Evolutionary conservation across 2,113 vertebrate species (phyloP).

Genomic region (Hepsetus odoe): DNA sequence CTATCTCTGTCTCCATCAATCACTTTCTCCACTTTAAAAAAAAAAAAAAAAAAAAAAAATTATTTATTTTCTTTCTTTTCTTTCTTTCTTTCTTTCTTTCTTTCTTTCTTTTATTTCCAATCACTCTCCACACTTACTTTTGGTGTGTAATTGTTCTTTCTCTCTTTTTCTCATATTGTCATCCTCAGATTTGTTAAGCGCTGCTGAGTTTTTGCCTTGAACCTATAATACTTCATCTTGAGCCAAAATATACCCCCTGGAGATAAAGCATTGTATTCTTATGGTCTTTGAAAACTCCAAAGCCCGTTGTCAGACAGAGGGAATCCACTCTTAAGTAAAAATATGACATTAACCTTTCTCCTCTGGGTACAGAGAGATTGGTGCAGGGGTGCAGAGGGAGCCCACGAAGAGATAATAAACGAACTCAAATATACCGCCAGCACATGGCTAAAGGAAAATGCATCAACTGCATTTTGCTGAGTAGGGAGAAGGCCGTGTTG

Average conservation of each 20-base stretch:
- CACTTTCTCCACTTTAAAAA: background rate
- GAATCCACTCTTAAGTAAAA: background rate
- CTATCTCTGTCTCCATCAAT: background rate
- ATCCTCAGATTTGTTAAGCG: background rate
- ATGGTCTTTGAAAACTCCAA: background rate
- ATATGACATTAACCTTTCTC: background rate
- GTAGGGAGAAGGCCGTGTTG: background rate
- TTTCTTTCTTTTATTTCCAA: background rate
- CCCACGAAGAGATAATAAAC: constrained; percentile 15
- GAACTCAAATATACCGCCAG: constrained; percentile 8
- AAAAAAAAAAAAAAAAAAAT: no score
- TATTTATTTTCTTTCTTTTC: background rate
- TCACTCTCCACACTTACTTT: background rate
- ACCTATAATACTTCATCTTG: background rate
- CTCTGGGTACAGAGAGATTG: background rate
- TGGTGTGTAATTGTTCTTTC: background rate
- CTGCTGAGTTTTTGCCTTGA: background rate
- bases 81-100: background rate
- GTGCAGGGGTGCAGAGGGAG: background rate
- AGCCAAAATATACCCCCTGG: background rate
- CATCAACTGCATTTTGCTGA: background rate
- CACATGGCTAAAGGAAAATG: constrained; percentile 51
- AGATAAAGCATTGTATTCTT: constrained; percentile 16
- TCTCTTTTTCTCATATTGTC: background rate
- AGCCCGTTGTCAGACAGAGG: background rate